A percentile compares a stretch with the other conserved stretches of the same genome.
Evolutionary conservation across 2,113 vertebrate species (phyloP).

Genomic region (Sporophila hypoxantha): DNA sequence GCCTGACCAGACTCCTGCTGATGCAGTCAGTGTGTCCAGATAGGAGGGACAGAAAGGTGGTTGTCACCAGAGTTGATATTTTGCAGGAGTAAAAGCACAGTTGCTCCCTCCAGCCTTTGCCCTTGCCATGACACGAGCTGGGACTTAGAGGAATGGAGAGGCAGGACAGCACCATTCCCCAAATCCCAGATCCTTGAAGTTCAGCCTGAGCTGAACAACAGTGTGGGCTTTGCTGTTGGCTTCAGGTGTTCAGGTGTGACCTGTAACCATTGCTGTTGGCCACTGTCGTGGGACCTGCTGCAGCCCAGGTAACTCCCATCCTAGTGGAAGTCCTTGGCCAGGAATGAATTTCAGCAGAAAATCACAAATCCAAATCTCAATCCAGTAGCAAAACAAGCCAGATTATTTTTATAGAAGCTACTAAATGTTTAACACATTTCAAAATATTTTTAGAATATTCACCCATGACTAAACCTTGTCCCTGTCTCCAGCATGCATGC

Average conservation of each 20-base stretch:
- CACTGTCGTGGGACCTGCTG: background rate
- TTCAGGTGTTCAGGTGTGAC: background rate
- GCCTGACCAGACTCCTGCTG: background rate
- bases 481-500: constrained; percentile 7
- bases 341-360: constrained; percentile 11
- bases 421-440: constrained; percentile 3
- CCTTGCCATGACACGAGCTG: background rate
- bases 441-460: constrained; percentile 33
- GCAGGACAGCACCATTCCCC: background rate
- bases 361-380: background rate
- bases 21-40: background rate
- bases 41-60: background rate
- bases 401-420: constrained; percentile 20
- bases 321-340: background rate
- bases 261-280: background rate
- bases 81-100: background rate
- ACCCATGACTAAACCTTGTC: background rate
- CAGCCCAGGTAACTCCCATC: background rate
- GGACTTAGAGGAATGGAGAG: background rate
- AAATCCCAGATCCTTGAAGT: background rate
- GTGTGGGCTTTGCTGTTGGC: background rate
- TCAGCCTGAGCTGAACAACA: background rate
- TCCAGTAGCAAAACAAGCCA: background rate
- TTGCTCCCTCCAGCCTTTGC: background rate
- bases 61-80: background rate